A percentile compares a stretch with the other conserved stretches of the same genome.
Evolutionary conservation across 1,140 invertebrate genomes (phyloP).

Genomic region (Calosoma granatense): DNA sequence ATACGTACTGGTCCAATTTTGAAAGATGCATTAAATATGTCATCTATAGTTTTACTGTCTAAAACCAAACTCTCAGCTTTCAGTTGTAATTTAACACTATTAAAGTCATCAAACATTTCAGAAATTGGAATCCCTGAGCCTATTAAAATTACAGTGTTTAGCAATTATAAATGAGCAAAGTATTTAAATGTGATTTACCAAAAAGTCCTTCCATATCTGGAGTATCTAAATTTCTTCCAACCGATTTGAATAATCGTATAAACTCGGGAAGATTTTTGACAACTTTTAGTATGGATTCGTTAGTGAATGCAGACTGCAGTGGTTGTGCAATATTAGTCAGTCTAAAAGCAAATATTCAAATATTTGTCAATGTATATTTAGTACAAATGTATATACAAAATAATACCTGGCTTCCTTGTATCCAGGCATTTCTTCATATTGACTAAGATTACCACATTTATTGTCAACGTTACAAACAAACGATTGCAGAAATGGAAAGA

Average conservation of each 20-base stretch:
- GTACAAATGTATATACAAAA: not conserved
- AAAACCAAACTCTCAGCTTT: not conserved
- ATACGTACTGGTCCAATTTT: not conserved
- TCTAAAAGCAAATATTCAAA: too few species aligned
- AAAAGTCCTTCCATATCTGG: not conserved
- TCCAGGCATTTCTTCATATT: conserved; percentile 1
- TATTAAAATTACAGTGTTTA: conserved; percentile 1
- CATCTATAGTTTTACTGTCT: not conserved
- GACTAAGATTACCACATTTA: not conserved
- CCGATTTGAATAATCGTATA: not conserved
- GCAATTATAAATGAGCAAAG: not conserved
- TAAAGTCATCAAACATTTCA: not conserved
- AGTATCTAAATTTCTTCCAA: not conserved
- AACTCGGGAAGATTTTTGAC: not conserved
- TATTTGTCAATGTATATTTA: not conserved
- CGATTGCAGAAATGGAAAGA: conserved; percentile 51
- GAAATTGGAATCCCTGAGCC: conserved; percentile 1
- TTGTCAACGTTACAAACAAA: conserved; percentile 42
- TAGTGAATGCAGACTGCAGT: not conserved
- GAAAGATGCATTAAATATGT: not conserved
- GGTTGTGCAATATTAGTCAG: not conserved
- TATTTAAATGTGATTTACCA: not conserved
- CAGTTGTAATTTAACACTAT: not conserved
- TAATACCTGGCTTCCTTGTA: not conserved
- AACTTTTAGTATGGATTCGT: not conserved